These are phyloP conservation scores for Ophiothrix spiculata DNA, from an alignment of 35 echinoderm and acorn worm genomes.

Conservation along the genomic window DNA sequence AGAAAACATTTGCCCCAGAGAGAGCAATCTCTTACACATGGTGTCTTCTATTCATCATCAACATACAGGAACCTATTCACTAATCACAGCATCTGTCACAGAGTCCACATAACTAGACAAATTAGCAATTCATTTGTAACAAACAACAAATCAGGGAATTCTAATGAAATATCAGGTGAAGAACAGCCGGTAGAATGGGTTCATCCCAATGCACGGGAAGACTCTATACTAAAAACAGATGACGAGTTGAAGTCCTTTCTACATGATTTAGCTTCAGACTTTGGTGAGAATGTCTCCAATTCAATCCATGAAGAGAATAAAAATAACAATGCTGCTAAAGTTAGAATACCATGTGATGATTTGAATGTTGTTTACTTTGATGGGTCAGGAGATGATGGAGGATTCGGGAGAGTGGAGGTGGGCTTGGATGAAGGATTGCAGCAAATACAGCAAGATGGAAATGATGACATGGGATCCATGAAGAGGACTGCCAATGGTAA, in stretches of 20 bases:
- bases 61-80: too few species aligned
- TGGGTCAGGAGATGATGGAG: not conserved
- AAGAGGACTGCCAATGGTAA: too few species aligned
- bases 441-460: not conserved
- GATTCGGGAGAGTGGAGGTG: not conserved
- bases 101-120: too few species aligned
- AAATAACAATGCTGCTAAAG: not conserved
- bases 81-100: too few species aligned
- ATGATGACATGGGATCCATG: too few species aligned
- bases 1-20: too few species aligned
- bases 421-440: not conserved
- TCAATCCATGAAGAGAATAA: not conserved
- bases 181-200: constrained; percentile 42
- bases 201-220: constrained; percentile 34
- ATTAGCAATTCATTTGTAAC: too few species aligned
- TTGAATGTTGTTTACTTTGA: not conserved
- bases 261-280: constrained; percentile 62
- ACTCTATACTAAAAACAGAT: constrained; percentile 23
- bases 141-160: too few species aligned
- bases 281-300: constrained; percentile 29
- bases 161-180: too few species aligned
- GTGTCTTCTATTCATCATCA: too few species aligned
- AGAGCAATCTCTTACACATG: too few species aligned
- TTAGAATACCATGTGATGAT: not conserved
- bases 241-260: constrained; percentile 50